These are phyloP conservation scores for Cariama cristata DNA, from an alignment of 2,113 vertebrate species.

Conservation along the genomic window DNA sequence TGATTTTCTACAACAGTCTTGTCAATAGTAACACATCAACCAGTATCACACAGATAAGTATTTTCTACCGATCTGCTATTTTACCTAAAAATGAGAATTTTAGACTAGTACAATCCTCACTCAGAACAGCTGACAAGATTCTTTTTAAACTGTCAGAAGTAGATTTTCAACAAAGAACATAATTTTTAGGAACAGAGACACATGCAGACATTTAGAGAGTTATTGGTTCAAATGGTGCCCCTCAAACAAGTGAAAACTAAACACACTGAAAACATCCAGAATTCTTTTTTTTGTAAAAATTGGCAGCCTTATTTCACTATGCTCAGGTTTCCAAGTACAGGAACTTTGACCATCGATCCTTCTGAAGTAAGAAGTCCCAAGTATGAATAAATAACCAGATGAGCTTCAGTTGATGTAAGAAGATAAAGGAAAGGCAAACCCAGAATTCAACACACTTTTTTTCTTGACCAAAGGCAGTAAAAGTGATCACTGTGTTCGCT, in stretches of 20 bases:
- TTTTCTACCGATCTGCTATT: neutral
- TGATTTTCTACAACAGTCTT: neutral
- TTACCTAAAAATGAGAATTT: neutral
- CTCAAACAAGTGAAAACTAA: neutral
- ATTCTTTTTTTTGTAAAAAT: neutral
- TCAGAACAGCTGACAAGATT: conserved; percentile 11
- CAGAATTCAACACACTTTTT: neutral
- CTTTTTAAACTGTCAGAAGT: neutral
- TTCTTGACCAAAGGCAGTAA: neutral
- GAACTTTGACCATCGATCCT: neutral
- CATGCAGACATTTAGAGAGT: neutral
- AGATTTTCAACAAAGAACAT: neutral
- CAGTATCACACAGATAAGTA: neutral
- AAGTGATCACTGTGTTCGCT: neutral
- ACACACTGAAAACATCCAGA: neutral
- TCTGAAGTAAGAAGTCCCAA: neutral
- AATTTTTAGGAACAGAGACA: neutral
- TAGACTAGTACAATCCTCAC: neutral
- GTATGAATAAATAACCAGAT: neutral
- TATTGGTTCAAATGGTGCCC: neutral
- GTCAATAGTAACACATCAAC: neutral
- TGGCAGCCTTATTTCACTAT: neutral
- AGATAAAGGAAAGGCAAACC: neutral
- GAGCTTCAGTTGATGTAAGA: neutral
- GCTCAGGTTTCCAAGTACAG: neutral